Evolutionary conservation across 2,888 invertebrate species (phyloP), one percentile per base, ranked within the genome.

Genomic region (Rotaria sp.): DNA sequence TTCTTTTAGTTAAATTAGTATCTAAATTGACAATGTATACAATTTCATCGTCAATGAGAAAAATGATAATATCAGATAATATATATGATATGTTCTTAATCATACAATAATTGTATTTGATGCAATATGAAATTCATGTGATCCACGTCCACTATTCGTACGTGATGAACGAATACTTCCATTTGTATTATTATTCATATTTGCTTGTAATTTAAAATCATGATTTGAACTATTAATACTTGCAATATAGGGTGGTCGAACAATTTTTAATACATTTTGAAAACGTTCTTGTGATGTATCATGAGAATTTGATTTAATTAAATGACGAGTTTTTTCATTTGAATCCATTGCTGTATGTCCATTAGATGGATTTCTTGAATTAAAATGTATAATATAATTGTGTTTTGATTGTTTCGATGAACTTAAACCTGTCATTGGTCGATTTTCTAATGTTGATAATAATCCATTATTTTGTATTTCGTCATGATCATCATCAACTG

Each of bases 331-430:
- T 50, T 18, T 50, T 13, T 67, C 67, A 35, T 18, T 67, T 13
- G 59, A 4, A 41, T 75, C 41, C 24, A 41, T 26, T 11, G 38
- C 24, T 45, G 21, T n/a, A 13, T 38, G 38, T 45, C 24, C 41
- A 38, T 38, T 38, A 45, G 41, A 41, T 24, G 75, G 38, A 45
- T 24, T 41, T 45, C 45, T 80, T 24, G 75, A 80, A 80, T 80
- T 30, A n/a, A 80, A 80, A 80, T 80, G 75, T 80, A 80, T 41
- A 41, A 80, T 45, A 45, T 80, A 80, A 26, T 80, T 45, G 0
- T 11, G 26, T 80, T 80, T 38, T 80, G 13, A 45, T 26, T 26
- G 41, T 80, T 38, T 38, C 26, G 75, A 24, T 45, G 75, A 80
- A 80, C 11, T 80, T 24, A 45, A 1, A 45, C 24, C 75, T 41